Percentiles rank a stretch among this genome's conserved stretches.
These are phyloP conservation scores for Archips xylosteana DNA, from an alignment of 2,888 invertebrate genomes.

Conservation along the genomic window DNA sequence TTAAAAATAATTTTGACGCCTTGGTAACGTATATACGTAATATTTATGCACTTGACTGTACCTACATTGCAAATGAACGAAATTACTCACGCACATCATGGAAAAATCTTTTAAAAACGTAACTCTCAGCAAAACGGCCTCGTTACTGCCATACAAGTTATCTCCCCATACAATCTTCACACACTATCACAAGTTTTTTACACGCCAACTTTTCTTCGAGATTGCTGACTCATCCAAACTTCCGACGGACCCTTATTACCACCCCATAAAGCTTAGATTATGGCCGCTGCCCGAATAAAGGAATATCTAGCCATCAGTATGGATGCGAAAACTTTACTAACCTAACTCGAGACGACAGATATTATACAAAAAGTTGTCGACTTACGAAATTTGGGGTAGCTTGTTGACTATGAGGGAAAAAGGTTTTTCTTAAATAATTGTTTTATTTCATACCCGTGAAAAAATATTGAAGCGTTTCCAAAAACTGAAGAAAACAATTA, in stretches of 20 bases:
- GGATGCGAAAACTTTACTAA: constrained; percentile 36
- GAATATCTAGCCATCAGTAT: constrained; percentile 30
- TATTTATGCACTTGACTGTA: no score
- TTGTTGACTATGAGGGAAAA: constrained; percentile 22
- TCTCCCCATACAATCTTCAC: constrained; percentile 34
- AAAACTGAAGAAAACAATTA: no score
- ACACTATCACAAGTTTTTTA: constrained; percentile 39
- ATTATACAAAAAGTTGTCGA: constrained; percentile 38
- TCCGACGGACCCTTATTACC: constrained; percentile 29
- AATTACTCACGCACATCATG: neutral
- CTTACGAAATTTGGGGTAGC: constrained; percentile 12
- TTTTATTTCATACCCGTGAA: no score
- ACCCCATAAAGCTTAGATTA: constrained; percentile 38
- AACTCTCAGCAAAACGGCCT: constrained; percentile 24
- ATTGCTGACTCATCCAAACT: constrained; percentile 29
- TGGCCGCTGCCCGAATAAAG: constrained; percentile 18
- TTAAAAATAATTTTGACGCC: no score
- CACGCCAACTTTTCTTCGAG: constrained; percentile 24
- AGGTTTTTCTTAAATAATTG: constrained; percentile 2
- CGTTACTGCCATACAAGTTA: constrained; percentile 35
- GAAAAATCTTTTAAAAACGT: constrained; percentile 18
- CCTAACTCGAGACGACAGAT: constrained; percentile 27
- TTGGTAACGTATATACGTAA: neutral
- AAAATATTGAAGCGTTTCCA: no score
- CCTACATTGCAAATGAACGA: no score